A percentile compares a stretch with the other conserved stretches of the same genome.
Conservation (phyloP, 37 sponge, comb jelly and placozoan species). For the Oscarella lobularis region DNA sequence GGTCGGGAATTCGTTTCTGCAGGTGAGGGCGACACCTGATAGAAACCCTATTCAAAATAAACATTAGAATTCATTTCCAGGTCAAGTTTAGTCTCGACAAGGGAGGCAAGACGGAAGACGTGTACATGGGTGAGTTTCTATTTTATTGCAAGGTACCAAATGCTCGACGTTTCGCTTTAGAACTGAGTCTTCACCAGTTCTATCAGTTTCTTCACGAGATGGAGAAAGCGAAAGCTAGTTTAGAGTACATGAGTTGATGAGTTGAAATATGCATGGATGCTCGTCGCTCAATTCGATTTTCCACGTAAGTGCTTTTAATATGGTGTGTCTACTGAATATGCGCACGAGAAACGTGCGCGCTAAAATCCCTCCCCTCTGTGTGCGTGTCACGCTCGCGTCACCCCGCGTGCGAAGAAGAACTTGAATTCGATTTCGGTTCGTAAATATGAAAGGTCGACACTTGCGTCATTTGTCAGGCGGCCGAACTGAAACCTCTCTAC, state of each 20-base stretch:
- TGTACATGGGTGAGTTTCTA: slow-evolving; percentile 66
- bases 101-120: slow-evolving; percentile 57
- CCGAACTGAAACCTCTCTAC: too few species aligned
- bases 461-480: too few species aligned
- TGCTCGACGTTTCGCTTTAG: slow-evolving; percentile 7
- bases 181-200: slow-evolving; percentile 82
- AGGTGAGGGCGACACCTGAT: slow-evolving; percentile 23
- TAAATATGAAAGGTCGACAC: too few species aligned
- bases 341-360: too few species aligned
- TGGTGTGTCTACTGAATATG: too few species aligned
- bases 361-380: too few species aligned
- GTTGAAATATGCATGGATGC: too few species aligned
- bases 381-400: too few species aligned
- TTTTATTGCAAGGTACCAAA: not conserved
- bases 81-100: slow-evolving; percentile 65
- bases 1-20: slow-evolving; percentile 79
- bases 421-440: too few species aligned
- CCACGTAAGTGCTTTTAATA: too few species aligned
- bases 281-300: too few species aligned
- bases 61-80: slow-evolving; percentile 3
- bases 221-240: slow-evolving; percentile 81
- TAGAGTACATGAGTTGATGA: slow-evolving; percentile 65
- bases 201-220: slow-evolving; percentile 89
- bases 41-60: slow-evolving; percentile 1
- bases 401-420: too few species aligned